Evolutionary conservation across 2,797 vertebrate genomes (phyloP).

Genomic region (Spatula clypeata): DNA sequence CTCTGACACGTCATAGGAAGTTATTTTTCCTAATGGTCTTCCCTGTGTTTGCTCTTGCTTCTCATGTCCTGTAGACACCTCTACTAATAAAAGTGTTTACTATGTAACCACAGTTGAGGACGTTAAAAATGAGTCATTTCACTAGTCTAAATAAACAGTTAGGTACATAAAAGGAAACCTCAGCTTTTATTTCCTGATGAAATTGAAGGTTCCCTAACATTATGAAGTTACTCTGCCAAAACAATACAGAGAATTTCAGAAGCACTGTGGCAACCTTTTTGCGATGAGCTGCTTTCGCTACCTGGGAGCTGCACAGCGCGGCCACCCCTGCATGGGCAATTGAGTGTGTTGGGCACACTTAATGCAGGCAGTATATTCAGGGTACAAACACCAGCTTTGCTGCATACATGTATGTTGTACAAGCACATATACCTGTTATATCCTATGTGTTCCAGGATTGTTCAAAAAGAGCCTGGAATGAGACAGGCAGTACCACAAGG

Average conservation of each 20-base stretch:
- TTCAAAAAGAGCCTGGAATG: background rate
- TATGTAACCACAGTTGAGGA: background rate
- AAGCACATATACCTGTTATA: background rate
- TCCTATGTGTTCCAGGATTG: fast-evolving
- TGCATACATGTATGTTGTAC: fast-evolving
- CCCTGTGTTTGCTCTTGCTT: background rate
- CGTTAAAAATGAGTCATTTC: background rate
- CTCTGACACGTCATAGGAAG: background rate
- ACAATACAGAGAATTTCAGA: background rate
- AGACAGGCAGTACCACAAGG: background rate
- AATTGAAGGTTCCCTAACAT: background rate
- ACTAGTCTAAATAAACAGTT: background rate
- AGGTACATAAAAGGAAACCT: background rate
- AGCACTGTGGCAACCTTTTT: background rate
- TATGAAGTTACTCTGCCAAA: background rate
- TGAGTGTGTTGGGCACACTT: fast-evolving
- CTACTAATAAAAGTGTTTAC: background rate
- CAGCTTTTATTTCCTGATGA: background rate
- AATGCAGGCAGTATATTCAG: background rate
- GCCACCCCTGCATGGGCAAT: fast-evolving
- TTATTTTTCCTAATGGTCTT: background rate
- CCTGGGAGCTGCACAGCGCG: fast-evolving
- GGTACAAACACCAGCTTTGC: background rate
- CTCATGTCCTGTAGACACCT: background rate
- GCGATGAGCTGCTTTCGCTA: background rate